These are phyloP conservation scores for Papilio polyxenes DNA, from an alignment of 1,140 invertebrate genomes.

Conservation along the genomic window DNA sequence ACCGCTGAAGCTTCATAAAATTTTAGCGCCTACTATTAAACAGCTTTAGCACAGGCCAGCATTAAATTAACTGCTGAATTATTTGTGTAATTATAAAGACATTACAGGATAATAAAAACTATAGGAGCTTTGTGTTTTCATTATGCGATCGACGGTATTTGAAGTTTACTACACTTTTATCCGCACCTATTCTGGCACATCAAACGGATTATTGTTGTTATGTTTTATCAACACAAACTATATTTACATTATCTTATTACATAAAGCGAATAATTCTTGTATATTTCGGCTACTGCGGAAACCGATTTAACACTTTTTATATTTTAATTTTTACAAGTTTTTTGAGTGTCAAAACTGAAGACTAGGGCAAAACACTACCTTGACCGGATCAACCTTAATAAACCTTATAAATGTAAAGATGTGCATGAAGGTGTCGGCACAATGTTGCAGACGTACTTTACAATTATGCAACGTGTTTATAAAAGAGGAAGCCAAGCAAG, in stretches of 20 bases:
- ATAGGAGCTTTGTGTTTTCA: conserved; percentile 32
- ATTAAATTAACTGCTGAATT: conserved; percentile 42
- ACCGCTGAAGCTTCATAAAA: conserved; percentile 35
- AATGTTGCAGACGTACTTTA: conserved; percentile 35
- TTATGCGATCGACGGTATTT: conserved; percentile 3
- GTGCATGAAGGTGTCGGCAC: conserved; percentile 27
- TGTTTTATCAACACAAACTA: background rate
- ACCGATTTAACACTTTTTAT: background rate
- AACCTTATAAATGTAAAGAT: conserved; percentile 37
- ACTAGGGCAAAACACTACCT: background rate
- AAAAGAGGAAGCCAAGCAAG: conserved; percentile 32
- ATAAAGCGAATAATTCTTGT: background rate
- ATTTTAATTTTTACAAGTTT: background rate
- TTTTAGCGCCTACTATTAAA: conserved; percentile 40
- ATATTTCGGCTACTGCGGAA: background rate
- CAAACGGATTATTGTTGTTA: conserved; percentile 12
- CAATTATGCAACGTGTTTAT: conserved; percentile 39
- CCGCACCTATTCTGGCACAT: conserved; percentile 12
- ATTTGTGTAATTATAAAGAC: conserved; percentile 35
- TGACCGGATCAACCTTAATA: background rate
- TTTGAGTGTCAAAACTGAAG: too few relatives aligned
- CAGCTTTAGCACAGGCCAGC: conserved; percentile 8
- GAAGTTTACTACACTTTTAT: conserved; percentile 22
- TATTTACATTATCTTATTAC: conserved; percentile 13
- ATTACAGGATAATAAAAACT: conserved; percentile 31